Conservation (phyloP, 2,113 vertebrate genomes). For the Apistogramma diplotaenia region DNA sequence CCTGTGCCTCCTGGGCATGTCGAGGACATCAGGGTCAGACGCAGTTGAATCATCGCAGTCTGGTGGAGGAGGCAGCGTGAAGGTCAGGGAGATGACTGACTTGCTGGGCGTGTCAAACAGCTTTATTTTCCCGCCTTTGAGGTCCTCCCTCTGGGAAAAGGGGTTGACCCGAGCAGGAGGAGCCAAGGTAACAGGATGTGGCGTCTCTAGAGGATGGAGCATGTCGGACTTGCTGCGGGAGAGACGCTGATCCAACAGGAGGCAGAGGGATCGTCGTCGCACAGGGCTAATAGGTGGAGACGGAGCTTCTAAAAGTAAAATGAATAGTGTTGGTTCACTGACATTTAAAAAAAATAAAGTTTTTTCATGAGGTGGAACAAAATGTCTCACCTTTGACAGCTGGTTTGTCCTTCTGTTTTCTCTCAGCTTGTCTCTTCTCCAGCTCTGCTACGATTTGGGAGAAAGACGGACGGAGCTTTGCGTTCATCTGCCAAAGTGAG, state of each 20-base stretch:
- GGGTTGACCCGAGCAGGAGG: slow-evolving; percentile 84
- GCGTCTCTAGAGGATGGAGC: slow-evolving; percentile 74
- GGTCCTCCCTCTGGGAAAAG: slow-evolving; percentile 90
- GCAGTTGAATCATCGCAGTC: slow-evolving; percentile 53
- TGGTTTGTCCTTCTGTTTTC: slow-evolving; percentile 43
- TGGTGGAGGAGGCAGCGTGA: slow-evolving; percentile 80
- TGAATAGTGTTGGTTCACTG: not conserved
- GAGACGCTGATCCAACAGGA: slow-evolving; percentile 77
- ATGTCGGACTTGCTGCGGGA: slow-evolving; percentile 89
- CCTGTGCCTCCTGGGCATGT: slow-evolving; percentile 59
- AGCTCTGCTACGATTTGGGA: slow-evolving; percentile 83
- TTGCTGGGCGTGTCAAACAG: slow-evolving; percentile 92
- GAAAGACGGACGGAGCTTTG: slow-evolving; percentile 83
- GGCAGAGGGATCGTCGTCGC: slow-evolving; percentile 63
- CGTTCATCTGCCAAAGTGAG: slow-evolving; percentile 49
- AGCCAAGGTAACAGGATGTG: slow-evolving; percentile 56
- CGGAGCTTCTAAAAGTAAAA: not conserved
- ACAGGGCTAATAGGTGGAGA: slow-evolving; percentile 6
- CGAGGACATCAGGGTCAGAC: slow-evolving; percentile 4
- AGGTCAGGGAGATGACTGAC: slow-evolving; percentile 86
- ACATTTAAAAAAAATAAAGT: fast-evolving
- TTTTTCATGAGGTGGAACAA: not conserved
- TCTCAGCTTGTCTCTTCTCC: slow-evolving; percentile 71
- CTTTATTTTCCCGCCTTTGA: slow-evolving; percentile 93
- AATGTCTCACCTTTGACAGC: slow-evolving; percentile 47